Evolutionary conservation across 2,888 invertebrate species (phyloP).

Genomic region (Amblyjoppa fuscipennis): DNA sequence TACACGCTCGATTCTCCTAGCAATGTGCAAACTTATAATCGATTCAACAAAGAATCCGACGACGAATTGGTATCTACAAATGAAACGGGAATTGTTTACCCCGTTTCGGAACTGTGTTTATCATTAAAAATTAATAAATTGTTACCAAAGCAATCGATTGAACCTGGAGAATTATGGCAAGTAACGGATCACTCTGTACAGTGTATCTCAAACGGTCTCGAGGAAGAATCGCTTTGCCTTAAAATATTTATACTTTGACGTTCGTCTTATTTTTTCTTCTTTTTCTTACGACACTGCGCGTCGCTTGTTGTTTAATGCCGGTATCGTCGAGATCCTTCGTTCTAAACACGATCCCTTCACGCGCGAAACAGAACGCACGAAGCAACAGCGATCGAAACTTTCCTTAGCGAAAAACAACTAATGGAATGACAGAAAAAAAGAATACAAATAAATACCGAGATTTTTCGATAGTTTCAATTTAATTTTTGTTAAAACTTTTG

Average conservation of each 20-base stretch:
- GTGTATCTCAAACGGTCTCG: conserved; percentile 34
- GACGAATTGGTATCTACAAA: conserved; percentile 58
- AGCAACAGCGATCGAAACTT: conserved; percentile 56
- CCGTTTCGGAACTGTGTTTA: conserved; percentile 49
- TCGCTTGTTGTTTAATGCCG: not conserved
- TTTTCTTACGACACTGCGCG: conserved; percentile 50
- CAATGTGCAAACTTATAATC: conserved; percentile 55
- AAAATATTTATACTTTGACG: conserved; percentile 51
- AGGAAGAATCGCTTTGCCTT: conserved; percentile 45
- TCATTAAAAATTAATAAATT: conserved; percentile 54
- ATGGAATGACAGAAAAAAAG: conserved; percentile 5
- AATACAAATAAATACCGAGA: not conserved
- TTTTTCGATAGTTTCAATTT: conserved; percentile 19
- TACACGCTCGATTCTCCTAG: conserved; percentile 43
- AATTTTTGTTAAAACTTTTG: not conserved
- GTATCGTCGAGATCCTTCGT: not conserved
- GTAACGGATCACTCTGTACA: conserved; percentile 61
- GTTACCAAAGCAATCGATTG: conserved; percentile 58
- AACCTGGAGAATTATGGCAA: conserved; percentile 66
- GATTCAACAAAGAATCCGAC: conserved; percentile 14
- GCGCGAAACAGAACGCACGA: conserved; percentile 43
- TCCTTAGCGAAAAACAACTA: conserved; percentile 11
- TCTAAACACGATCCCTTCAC: not conserved
- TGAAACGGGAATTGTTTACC: conserved; percentile 44
- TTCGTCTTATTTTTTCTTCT: conserved; percentile 18